Conservation (phyloP, 2,888 invertebrate genomes). For the Mythimna albipuncta region DNA sequence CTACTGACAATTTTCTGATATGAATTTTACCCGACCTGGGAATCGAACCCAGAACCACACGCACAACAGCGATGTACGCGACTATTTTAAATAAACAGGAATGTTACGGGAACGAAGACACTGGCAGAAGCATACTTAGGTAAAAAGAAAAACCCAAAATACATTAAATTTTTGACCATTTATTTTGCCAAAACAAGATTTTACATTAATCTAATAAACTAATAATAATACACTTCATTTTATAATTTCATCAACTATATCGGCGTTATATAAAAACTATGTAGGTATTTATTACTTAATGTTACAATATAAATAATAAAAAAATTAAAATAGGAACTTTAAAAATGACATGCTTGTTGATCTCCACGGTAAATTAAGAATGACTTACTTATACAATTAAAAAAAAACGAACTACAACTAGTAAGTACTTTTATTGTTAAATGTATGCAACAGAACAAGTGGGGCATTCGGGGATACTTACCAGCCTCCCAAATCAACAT, state of each 20-base stretch:
- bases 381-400: conserved; percentile 36
- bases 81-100: background rate
- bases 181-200: conserved; percentile 50
- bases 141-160: conserved; percentile 7
- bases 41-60: background rate
- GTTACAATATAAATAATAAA: conserved; percentile 66
- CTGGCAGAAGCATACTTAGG: background rate
- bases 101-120: background rate
- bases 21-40: background rate
- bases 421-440: conserved; percentile 67
- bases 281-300: conserved; percentile 32
- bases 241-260: conserved; percentile 58
- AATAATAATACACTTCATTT: conserved; percentile 62
- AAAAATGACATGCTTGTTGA: conserved; percentile 70
- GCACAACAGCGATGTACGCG: background rate
- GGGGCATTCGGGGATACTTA: background rate
- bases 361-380: conserved; percentile 47
- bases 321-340: conserved; percentile 78
- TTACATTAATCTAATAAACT: conserved; percentile 56
- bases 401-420: conserved; percentile 55
- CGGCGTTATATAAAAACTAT: conserved; percentile 50
- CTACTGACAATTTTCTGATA: background rate
- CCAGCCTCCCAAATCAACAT: conserved; percentile 6
- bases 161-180: conserved; percentile 30
- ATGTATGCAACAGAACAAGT: conserved; percentile 33